Conservation (phyloP, 23 tunicate species). For the Trididemnum nubilum region DNA sequence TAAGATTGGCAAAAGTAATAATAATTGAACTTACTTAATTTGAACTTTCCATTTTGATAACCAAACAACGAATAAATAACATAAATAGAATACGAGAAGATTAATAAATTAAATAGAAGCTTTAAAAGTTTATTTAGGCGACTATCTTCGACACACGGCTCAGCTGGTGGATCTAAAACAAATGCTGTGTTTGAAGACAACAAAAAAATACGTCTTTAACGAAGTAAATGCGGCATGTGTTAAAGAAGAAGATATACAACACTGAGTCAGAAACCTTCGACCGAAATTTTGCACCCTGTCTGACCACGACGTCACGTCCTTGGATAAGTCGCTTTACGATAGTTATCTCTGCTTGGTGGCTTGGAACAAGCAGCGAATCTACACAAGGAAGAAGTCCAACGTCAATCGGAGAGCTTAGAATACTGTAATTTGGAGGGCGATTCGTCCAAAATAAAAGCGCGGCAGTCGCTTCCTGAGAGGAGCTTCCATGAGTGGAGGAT, state of each 20-base stretch:
- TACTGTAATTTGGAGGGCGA: too few relatives aligned
- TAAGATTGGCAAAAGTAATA: too few relatives aligned
- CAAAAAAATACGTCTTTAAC: not conserved
- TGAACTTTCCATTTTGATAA: constrained; percentile 27
- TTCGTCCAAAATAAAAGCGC: too few relatives aligned
- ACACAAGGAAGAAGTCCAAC: too few relatives aligned
- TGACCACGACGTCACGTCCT: too few relatives aligned
- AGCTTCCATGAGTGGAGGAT: too few relatives aligned
- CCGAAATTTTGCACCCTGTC: not conserved
- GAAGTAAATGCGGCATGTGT: not conserved
- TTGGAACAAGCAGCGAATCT: too few relatives aligned
- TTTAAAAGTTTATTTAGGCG: not conserved
- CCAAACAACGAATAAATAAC: constrained; percentile 13
- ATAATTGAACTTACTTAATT: constrained; percentile 25
- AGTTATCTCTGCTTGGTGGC: too few relatives aligned
- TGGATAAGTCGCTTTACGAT: too few relatives aligned
- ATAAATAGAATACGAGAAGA: constrained; percentile 3
- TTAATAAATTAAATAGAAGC: not conserved
- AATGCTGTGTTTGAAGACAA: not conserved
- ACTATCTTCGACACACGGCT: not conserved
- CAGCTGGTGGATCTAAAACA: not conserved
- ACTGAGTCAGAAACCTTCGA: not conserved
- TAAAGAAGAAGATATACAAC: not conserved
- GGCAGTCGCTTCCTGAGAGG: too few relatives aligned
- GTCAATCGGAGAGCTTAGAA: too few relatives aligned